Base-by-base conservation (phyloP, 2,797 vertebrate species). In the Enteromius thamalakanensis region DNA sequence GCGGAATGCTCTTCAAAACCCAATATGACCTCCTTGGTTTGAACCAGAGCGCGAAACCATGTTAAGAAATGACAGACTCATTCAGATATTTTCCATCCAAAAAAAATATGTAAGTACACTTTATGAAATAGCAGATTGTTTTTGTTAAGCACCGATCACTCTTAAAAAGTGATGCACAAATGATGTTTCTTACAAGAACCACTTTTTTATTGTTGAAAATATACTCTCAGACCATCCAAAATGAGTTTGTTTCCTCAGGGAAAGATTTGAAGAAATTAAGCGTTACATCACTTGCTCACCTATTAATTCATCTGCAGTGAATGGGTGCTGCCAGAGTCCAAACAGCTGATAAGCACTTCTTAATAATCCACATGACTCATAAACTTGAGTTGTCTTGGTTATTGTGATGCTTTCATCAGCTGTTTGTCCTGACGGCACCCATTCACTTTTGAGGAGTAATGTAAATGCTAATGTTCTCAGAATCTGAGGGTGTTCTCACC, bases 21-120 rank as follows among this genome's bases (percentile, higher is more conserved):
- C 55, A 40, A 40, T 29, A 11, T 19, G 17, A 49, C 15, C 23
- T 29, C 23, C 23, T 34, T 19, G 47, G 47, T 53, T 74, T 74
- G 71, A 34, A 55, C 71, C 53, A 49, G 29, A 53, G 19, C 3
- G 3, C 19, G 47, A 37, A 53, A 11, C 29, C 3, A 11, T 23
- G 51, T 40, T 12, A 15, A 23, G 21, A 55, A 23, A 37, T 15
- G 1, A 34, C 71, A 14, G 71, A 37, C 21, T 37, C 29, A 55
- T 3, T 51, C 21, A 5, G 17, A 53, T 6, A 34, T 53, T n/a
- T 26, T 19, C n/a, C 40, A 26, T 49, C 69, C 23, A 49, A 72
- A 49, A 71, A 49, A 71, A 71, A 71, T 19, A 29, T 71, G 23
- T 11, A 71, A 49, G 69, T 71, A 71, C 42, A 47, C 14, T 70